phyloP scores from a whole-genome alignment of 2,797 vertebrate species.

The Pangasius mekongensis region DNA sequence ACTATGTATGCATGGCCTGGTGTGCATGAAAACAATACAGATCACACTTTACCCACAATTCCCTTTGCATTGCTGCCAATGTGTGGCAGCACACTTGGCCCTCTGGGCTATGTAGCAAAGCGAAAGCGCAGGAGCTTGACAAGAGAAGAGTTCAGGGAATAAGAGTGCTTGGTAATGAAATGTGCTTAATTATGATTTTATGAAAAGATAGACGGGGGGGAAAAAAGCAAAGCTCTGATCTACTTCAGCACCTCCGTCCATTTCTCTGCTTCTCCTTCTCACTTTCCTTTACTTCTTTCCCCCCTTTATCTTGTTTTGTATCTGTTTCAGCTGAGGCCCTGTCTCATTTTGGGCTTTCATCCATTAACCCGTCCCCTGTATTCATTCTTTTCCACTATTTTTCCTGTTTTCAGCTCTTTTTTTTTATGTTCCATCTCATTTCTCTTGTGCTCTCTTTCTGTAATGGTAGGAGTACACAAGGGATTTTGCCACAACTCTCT shows the following conservation, averaged over 20 bases:
- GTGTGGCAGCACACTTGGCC: neutral
- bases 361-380: conserved; percentile 7
- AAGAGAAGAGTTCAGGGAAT: neutral
- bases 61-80: neutral
- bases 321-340: neutral
- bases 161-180: neutral
- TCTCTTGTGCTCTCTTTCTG: neutral
- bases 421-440: neutral
- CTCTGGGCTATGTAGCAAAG: neutral
- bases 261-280: neutral
- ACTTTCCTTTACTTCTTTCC: neutral
- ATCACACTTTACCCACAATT: neutral
- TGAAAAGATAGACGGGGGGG: neutral
- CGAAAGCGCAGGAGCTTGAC: neutral
- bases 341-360: neutral
- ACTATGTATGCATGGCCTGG: neutral
- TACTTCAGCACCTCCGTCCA: neutral
- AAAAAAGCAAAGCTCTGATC: neutral
- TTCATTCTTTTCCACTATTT: neutral
- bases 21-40: neutral
- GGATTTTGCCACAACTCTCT: conserved; percentile 19
- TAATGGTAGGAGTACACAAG: neutral
- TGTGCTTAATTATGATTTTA: neutral
- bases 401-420: neutral
- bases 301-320: neutral